These are phyloP conservation scores for Tachysurus vachellii DNA, from an alignment of 2,113 vertebrate genomes.

Conservation along the genomic window DNA sequence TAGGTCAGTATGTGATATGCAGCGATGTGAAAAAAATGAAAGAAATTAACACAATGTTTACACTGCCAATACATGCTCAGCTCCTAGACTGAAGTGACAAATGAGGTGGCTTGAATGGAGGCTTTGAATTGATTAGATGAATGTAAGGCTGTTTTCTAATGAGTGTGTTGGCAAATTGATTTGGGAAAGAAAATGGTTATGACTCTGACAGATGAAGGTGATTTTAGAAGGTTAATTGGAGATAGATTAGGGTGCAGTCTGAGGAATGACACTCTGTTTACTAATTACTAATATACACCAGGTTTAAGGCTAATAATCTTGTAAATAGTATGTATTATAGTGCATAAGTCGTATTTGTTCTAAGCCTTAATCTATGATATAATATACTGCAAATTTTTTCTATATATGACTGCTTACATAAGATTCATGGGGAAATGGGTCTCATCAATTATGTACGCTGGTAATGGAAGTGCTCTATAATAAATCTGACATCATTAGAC, in stretches of 20 bases:
- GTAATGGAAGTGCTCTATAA: constrained; percentile 7
- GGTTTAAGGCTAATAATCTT: constrained; percentile 48
- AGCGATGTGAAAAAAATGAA: not conserved
- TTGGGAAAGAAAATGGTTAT: constrained; percentile 46
- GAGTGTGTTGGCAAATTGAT: constrained; percentile 15
- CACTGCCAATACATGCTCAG: not conserved
- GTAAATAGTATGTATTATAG: constrained; percentile 39
- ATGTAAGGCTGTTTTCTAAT: constrained; percentile 24
- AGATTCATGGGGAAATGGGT: constrained; percentile 4
- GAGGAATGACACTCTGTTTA: constrained; percentile 68
- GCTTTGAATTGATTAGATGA: constrained; percentile 32
- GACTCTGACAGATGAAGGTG: constrained; percentile 60
- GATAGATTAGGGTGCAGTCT: constrained; percentile 59
- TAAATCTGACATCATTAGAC: constrained; percentile 13
- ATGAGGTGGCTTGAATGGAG: constrained; percentile 2
- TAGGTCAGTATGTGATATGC: not conserved
- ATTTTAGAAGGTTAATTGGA: constrained; percentile 66
- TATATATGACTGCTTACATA: constrained; percentile 18
- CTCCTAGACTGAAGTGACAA: constrained; percentile 29
- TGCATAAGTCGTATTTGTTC: constrained; percentile 39
- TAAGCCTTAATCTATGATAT: not conserved
- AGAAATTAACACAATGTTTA: not conserved
- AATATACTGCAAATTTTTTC: constrained; percentile 13
- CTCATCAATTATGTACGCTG: constrained; percentile 21
- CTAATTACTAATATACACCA: constrained; percentile 55